Evolutionary conservation across 1,140 invertebrate species (phyloP), one percentile per base, ranked within the genome.

Genomic region (Heliconius himera): DNA sequence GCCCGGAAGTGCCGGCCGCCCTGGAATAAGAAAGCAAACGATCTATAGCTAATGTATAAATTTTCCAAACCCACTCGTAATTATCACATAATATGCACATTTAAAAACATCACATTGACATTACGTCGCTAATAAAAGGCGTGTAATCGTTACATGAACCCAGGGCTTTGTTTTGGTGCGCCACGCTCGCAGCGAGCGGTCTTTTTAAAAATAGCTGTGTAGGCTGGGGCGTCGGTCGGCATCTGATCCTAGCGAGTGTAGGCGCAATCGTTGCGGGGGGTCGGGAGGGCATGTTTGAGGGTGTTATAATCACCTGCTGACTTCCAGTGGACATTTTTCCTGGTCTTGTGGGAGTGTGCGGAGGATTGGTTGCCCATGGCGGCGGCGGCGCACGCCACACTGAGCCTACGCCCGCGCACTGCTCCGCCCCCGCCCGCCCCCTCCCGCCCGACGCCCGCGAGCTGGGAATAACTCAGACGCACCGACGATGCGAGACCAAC

Each of bases 1-100:
- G 16, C 97, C 97, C 13, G 98, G 97, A 71, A 96, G 95, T 46
- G 96, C 95, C 74, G 97, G 97, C 78, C 96, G 95, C 84, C 97
- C 97, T 98, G 94, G 73, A 95, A 95, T 77, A 72, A 85, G 72
- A 84, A 75, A 78, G 76, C 41, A 72, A n/a, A 70, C 60, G 8
- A 29, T 66, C 60, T 66, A 26, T 66, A 66, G 22, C 0, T 0
- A 29, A 16, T 26, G 13, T 16, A 66, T 9, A 60, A 22, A 60
- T 26, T 60, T 60, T 66, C 60, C 60, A 66, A 26, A 6, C 22
- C 13, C 22, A 9, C 9, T 29, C 54, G 22, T 29, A 29, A 66
- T 66, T 1, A 26, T 66, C 60, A 29, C 60, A 66, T 26, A 66
- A 66, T 66, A 66, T 66, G 13, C 26, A 26, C 11, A 66, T 66